Evolutionary conservation across 2,797 vertebrate genomes (phyloP).

Genomic region (Aeoliscus strigatus): DNA sequence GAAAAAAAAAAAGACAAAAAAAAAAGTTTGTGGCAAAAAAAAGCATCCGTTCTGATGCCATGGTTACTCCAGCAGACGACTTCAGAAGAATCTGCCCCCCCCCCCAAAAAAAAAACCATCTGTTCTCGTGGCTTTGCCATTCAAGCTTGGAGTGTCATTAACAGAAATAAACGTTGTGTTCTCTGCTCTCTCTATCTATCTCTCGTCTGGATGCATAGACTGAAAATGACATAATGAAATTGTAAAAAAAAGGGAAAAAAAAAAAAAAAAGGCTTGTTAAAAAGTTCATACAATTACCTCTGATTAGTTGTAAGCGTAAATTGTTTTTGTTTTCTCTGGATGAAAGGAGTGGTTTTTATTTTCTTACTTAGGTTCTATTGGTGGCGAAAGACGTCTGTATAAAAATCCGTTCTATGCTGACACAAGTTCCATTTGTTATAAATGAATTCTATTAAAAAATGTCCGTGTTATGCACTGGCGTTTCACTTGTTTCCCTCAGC

Average conservation of each 20-base stretch:
- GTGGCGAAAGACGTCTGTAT: conserved; percentile 99
- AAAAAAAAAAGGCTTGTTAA: conserved; percentile 94
- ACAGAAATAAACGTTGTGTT: conserved; percentile 97
- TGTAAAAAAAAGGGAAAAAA: conserved; percentile 62
- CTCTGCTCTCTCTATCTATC: conserved; percentile 93
- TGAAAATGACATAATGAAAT: conserved; percentile 91
- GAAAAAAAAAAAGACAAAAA: conserved; percentile 68
- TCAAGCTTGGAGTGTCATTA: conserved; percentile 96
- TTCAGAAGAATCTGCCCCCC: conserved; percentile 85
- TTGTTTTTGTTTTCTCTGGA: conserved; percentile 92
- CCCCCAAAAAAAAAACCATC: conserved; percentile 78
- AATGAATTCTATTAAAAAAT: conserved; percentile 99
- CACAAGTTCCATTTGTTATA: conserved; percentile 99
- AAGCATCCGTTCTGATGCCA: conserved; percentile 80
- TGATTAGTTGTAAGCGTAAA: conserved; percentile 99
- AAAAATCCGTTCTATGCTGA: conserved; percentile 99
- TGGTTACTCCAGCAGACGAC: conserved; percentile 87
- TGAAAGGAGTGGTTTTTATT: conserved; percentile 99
- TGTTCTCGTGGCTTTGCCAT: conserved; percentile 90
- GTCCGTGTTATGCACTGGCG: conserved; percentile 97
- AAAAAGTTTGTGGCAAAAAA: conserved; percentile 75
- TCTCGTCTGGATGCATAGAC: conserved; percentile 98
- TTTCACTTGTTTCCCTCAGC: conserved; percentile 73
- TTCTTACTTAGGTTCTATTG: conserved; percentile 99
- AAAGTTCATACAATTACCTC: conserved; percentile 99